Conservation (phyloP, 2,888 invertebrate genomes). For the Tenthredo distinguenda region DNA sequence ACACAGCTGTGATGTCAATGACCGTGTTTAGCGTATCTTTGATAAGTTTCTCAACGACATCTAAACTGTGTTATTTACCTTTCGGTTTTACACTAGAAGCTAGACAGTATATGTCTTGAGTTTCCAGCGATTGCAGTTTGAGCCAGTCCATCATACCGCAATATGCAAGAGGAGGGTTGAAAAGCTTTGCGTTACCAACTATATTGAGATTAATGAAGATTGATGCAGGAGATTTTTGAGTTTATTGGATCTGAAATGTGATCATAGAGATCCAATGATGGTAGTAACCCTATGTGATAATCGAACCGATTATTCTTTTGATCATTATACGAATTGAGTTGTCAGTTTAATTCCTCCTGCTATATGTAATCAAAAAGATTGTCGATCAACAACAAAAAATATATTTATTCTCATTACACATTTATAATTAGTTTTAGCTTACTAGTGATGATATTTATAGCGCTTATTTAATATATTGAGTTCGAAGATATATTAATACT, state of each 20-base stretch:
- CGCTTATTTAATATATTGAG: neutral
- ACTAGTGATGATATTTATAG: neutral
- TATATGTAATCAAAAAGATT: neutral
- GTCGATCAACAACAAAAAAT: conserved; percentile 5
- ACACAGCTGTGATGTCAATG: neutral
- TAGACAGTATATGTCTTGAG: neutral
- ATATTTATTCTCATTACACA: conserved; percentile 23
- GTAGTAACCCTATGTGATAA: neutral
- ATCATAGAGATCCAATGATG: neutral
- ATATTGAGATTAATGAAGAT: neutral
- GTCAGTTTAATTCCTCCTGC: neutral
- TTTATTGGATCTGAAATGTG: neutral
- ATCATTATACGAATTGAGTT: neutral
- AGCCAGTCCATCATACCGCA: neutral
- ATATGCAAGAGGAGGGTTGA: conserved; percentile 62
- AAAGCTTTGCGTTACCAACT: conserved; percentile 41
- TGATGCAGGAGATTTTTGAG: neutral
- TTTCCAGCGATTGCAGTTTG: neutral
- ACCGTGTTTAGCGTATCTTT: neutral
- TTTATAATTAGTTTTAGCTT: neutral
- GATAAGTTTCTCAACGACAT: conserved; percentile 79
- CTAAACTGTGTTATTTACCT: conserved; percentile 69
- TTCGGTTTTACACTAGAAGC: neutral
- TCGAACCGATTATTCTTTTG: neutral
- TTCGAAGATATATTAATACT: neutral